Percentiles rank a stretch among this genome's conserved stretches.
Evolutionary conservation across 2,888 invertebrate genomes (phyloP).

Genomic region (Drosophila formosana): DNA sequence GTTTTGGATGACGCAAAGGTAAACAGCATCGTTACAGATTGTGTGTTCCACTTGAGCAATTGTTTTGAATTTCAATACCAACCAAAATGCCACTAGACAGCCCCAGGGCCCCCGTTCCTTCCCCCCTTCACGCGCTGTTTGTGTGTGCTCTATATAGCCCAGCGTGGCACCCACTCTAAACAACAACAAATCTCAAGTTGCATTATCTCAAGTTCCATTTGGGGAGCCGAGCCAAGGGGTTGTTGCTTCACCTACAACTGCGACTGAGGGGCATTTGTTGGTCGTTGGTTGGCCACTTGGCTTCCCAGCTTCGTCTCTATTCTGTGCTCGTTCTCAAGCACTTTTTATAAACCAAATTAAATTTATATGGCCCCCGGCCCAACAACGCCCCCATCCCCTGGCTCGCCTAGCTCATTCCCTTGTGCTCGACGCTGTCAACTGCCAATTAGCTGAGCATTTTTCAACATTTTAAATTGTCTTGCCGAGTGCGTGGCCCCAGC

Average conservation of each 20-base stretch:
- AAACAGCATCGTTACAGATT: slow-evolving; percentile 47
- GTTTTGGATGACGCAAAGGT: slow-evolving; percentile 4
- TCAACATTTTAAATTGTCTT: slow-evolving; percentile 78
- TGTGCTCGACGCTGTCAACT: slow-evolving; percentile 73
- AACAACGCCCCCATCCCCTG: slow-evolving; percentile 4
- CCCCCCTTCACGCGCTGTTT: neutral
- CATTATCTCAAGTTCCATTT: slow-evolving; percentile 64
- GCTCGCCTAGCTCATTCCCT: slow-evolving; percentile 22
- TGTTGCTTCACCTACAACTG: slow-evolving; percentile 22
- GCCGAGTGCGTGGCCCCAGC: slow-evolving; percentile 70
- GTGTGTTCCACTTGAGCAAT: slow-evolving; percentile 54
- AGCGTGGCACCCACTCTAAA: slow-evolving; percentile 41
- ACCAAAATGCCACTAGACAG: slow-evolving; percentile 21
- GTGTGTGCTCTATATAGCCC: slow-evolving; percentile 12
- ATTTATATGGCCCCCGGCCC: slow-evolving; percentile 62
- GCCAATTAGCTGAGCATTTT: slow-evolving; percentile 77
- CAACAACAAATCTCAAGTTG: slow-evolving; percentile 58
- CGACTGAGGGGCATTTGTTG: slow-evolving; percentile 30
- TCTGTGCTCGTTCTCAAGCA: slow-evolving; percentile 62
- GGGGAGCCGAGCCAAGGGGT: slow-evolving; percentile 47
- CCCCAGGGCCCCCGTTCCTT: slow-evolving; percentile 8
- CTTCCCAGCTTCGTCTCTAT: slow-evolving; percentile 40
- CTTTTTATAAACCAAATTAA: slow-evolving; percentile 77
- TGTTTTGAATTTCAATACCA: slow-evolving; percentile 62
- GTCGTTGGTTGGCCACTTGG: slow-evolving; percentile 59